phyloP scores from a whole-genome alignment of 2,113 vertebrate genomes.

The Myiozetetes cayanensis region DNA sequence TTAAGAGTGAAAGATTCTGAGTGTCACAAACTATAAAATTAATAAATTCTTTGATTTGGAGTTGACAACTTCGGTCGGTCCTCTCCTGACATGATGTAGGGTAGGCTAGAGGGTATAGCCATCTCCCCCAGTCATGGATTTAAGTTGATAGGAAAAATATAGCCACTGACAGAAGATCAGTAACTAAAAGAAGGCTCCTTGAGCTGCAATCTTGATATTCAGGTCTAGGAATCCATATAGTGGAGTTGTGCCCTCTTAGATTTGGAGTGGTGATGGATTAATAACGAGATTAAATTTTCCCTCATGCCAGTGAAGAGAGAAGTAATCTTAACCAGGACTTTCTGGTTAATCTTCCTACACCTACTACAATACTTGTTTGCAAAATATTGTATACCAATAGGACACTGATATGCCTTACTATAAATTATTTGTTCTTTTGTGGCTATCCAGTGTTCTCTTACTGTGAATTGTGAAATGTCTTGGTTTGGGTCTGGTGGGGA shows the following conservation, averaged over 20 bases:
- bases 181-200: background rate
- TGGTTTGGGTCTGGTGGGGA: rapidly evolving
- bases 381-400: background rate
- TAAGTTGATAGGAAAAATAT: background rate
- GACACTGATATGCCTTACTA: background rate
- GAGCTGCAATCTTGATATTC: background rate
- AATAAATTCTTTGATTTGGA: background rate
- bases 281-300: background rate
- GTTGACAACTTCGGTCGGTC: background rate
- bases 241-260: background rate
- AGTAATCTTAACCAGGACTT: background rate
- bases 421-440: background rate
- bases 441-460: background rate
- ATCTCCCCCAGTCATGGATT: background rate
- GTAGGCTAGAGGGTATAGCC: background rate
- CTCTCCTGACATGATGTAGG: background rate
- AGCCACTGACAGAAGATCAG: background rate
- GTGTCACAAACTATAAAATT: background rate
- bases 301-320: background rate
- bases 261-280: background rate
- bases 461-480: background rate
- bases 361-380: background rate
- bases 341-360: background rate
- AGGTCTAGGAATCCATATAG: background rate
- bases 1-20: background rate